phyloP scores from a whole-genome alignment of 1,140 invertebrate genomes.

The Rhynchophorus ferrugineus region DNA sequence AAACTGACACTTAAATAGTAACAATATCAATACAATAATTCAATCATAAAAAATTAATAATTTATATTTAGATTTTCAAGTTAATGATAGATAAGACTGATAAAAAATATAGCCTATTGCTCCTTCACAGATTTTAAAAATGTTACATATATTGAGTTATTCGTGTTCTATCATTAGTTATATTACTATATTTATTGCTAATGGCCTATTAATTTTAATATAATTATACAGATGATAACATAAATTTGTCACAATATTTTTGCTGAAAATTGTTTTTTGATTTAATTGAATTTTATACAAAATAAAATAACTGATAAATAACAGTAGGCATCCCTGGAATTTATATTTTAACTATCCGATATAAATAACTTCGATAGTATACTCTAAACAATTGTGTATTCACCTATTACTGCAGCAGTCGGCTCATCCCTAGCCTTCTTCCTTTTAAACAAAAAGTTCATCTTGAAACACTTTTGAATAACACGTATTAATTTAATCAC shows the following conservation, averaged over 20 bases:
- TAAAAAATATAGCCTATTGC: too few species aligned
- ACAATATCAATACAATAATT: neutral
- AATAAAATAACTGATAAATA: neutral
- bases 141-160: too few species aligned
- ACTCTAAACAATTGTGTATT: conserved; percentile 39
- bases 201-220: too few species aligned
- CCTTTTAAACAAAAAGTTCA: conserved; percentile 25
- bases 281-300: neutral
- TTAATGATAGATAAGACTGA: too few species aligned
- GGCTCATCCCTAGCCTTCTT: conserved; percentile 17
- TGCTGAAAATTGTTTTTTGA: neutral
- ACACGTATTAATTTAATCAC: neutral
- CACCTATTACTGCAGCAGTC: conserved; percentile 22
- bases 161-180: too few species aligned
- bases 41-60: neutral
- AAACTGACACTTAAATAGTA: neutral
- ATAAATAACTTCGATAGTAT: neutral
- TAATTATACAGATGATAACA: too few species aligned
- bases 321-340: neutral
- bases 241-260: too few species aligned
- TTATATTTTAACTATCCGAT: neutral
- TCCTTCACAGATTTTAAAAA: too few species aligned
- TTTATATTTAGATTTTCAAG: neutral
- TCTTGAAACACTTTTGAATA: conserved; percentile 6
- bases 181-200: too few species aligned